phyloP scores from a whole-genome alignment of 2,888 invertebrate genomes.

The Margaritifera margaritifera region DNA sequence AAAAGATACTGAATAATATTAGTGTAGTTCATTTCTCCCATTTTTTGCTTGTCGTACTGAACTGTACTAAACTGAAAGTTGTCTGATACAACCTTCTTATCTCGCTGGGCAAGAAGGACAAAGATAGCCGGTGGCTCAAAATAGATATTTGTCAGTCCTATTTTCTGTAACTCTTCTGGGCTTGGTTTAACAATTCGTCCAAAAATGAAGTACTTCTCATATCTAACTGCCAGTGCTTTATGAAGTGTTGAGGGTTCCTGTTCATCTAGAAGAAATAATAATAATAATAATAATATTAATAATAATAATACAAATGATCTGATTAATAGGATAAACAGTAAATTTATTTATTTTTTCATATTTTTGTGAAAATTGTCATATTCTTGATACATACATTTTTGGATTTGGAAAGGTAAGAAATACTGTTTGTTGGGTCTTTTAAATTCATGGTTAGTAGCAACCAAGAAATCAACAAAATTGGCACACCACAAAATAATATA shows the following conservation, averaged over 20 bases:
- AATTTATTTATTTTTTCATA: too few species aligned
- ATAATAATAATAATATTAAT: background rate
- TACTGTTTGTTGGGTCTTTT: too few species aligned
- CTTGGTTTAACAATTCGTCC: conserved; percentile 46
- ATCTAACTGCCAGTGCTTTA: conserved; percentile 46
- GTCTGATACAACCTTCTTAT: conserved; percentile 18
- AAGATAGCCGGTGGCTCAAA: conserved; percentile 42
- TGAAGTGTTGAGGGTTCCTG: conserved; percentile 37
- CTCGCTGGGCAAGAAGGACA: conserved; percentile 37
- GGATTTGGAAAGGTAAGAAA: too few species aligned
- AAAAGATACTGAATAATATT: conserved; percentile 51
- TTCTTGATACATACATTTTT: too few species aligned
- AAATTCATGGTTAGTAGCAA: too few species aligned
- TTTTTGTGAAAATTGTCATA: too few species aligned
- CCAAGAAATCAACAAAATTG: too few species aligned
- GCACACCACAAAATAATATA: too few species aligned
- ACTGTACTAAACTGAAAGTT: conserved; percentile 39
- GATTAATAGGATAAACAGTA: too few species aligned
- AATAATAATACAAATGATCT: too few species aligned
- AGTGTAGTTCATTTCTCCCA: conserved; percentile 49
- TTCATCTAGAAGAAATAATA: conserved; percentile 40
- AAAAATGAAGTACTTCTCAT: conserved; percentile 52
- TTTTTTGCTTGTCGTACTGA: conserved; percentile 34
- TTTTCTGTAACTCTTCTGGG: conserved; percentile 33
- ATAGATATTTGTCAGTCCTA: conserved; percentile 40